Base-by-base conservation (phyloP, 2,797 vertebrate species). In the Microctenopoma stevenorrisi region DNA sequence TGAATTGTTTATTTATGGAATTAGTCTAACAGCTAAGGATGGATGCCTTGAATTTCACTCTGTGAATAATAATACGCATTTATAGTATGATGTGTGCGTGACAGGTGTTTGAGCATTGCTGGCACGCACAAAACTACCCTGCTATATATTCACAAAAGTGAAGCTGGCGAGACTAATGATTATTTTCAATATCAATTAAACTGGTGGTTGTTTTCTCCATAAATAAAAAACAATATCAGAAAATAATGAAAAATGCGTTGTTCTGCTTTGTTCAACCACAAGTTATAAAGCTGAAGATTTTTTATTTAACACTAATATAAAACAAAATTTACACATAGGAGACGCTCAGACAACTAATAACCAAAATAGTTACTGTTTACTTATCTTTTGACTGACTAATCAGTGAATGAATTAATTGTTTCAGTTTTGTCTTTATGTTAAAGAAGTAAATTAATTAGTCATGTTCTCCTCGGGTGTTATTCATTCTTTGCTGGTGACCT, bases 391-490 rank as follows among this genome's bases (percentile, higher is more conserved):
- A 50, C 7, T 54, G 42, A 55, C 3, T 55, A 15, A 56, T 40
- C 22, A 37, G 6, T 54, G 7, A 37, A 35, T 7, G 15, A 28
- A 48, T 6, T 14, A 22, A 18, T 47, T 1, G 33, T 35, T 35
- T 35, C 33, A 35, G 33, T 2, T 68, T 55, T 1, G 0, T 61
- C 3, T 28, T 61, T 25, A 16, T 51, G 30, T 46, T 59, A 53
- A 48, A 50, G 12, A 0, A 64, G 12, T 55, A 62, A 11, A 49
- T n/a, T 56, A 4, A 28, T 15, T 7, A 35, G 10, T 40, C 5
- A 33, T 72, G 79, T 64, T 52, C 51, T 53, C 62, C 18, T 65
- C 52, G 47, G 46, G 30, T 30, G 28, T 43, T n/a, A 56, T 25
- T 61, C 46, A 53, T 43, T 48, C 3, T 16, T 10, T 22, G 5